Evolutionary conservation across 1,140 invertebrate genomes (phyloP).

Genomic region (Diprion similis): DNA sequence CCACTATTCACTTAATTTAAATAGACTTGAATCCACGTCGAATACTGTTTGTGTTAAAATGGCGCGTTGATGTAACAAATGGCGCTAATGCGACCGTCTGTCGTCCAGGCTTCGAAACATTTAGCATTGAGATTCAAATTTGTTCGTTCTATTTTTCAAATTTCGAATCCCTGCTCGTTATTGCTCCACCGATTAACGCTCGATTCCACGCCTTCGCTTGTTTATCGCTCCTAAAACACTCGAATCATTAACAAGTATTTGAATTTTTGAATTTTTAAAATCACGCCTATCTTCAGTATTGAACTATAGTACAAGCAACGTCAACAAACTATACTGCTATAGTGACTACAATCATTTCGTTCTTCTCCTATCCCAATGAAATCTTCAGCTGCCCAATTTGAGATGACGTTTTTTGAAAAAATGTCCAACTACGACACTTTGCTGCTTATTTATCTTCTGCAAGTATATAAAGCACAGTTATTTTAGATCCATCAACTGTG

Average conservation of each 20-base stretch:
- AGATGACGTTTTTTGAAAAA: too few relatives aligned
- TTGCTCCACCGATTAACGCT: background rate
- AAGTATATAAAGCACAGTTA: too few relatives aligned
- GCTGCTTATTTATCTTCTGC: too few relatives aligned
- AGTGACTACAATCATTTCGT: too few relatives aligned
- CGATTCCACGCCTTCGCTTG: background rate
- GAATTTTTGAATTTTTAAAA: slow-evolving; percentile 62
- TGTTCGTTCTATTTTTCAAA: slow-evolving; percentile 32
- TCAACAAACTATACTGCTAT: too few relatives aligned
- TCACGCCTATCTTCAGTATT: slow-evolving; percentile 20
- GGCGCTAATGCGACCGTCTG: slow-evolving; percentile 57
- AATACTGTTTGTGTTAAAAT: slow-evolving; percentile 56
- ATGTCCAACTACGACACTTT: too few relatives aligned
- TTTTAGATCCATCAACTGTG: too few relatives aligned
- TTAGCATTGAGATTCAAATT: slow-evolving; percentile 39
- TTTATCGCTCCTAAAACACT: background rate
- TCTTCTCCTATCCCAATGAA: too few relatives aligned
- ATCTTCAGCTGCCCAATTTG: too few relatives aligned
- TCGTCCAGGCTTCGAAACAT: slow-evolving; percentile 47
- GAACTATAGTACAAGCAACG: too few relatives aligned
- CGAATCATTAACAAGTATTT: slow-evolving; percentile 36
- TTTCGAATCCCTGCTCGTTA: background rate
- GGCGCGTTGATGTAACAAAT: slow-evolving; percentile 61
- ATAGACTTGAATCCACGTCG: background rate
- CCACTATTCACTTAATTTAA: background rate